These are phyloP conservation scores for Orthonychiurus folsomi DNA, from an alignment of 2,888 invertebrate genomes.

Conservation along the genomic window DNA sequence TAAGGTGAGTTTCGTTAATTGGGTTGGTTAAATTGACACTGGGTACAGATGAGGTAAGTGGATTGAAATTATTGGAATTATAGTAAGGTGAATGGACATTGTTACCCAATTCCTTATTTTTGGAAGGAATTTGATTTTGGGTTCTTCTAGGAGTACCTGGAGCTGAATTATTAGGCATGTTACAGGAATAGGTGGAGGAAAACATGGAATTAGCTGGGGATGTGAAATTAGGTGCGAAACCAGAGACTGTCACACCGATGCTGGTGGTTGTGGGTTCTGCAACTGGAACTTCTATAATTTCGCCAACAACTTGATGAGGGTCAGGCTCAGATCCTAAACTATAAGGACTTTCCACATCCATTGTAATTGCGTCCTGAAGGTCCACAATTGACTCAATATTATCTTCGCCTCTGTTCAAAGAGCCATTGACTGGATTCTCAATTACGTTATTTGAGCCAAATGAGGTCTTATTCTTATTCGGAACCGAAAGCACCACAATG, in stretches of 20 bases:
- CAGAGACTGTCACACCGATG: background rate
- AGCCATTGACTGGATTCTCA: background rate
- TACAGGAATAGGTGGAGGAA: background rate
- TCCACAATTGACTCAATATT: conserved; percentile 32
- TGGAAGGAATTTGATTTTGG: too few relatives aligned
- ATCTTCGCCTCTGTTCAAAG: background rate
- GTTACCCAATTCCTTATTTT: background rate
- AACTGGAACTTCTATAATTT: conserved; percentile 35
- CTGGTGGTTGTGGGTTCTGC: conserved; percentile 11
- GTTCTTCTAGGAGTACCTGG: background rate
- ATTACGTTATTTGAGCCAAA: background rate
- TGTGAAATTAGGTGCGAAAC: background rate
- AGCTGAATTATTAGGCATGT: background rate
- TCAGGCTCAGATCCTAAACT: conserved; percentile 30
- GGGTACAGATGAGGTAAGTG: conserved; percentile 20
- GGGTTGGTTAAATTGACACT: conserved; percentile 22
- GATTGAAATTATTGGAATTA: conserved; percentile 12
- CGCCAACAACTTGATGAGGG: conserved; percentile 29
- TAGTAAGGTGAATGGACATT: background rate
- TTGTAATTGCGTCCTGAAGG: conserved; percentile 33
- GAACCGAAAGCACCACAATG: background rate
- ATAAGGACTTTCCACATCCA: conserved; percentile 28
- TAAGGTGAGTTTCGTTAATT: conserved; percentile 5
- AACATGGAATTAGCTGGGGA: background rate
- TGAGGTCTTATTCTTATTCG: background rate